phyloP scores from a whole-genome alignment of 2,888 invertebrate species.

The Salticus scenicus region DNA sequence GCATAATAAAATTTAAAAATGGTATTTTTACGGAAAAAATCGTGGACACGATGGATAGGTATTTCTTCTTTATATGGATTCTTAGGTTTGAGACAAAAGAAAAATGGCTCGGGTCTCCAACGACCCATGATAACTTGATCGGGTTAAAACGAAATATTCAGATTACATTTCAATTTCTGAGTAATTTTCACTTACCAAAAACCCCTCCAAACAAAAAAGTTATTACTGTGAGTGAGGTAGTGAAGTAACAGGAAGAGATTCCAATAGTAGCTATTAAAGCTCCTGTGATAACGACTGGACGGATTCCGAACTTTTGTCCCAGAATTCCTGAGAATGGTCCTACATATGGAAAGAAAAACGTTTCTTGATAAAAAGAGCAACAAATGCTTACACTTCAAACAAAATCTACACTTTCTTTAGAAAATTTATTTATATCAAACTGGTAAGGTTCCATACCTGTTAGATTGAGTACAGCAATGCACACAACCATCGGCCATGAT shows the following conservation, averaged over 20 bases:
- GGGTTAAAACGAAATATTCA: no score
- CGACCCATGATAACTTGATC: no score
- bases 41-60: no score
- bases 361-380: no score
- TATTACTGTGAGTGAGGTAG: slow-evolving; percentile 57
- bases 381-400: no score
- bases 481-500: slow-evolving; percentile 69
- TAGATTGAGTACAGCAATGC: slow-evolving; percentile 46
- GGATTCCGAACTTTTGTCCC: slow-evolving; percentile 40
- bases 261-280: slow-evolving; percentile 60
- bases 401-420: no score
- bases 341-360: background rate
- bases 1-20: no score
- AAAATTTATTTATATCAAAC: background rate
- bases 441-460: slow-evolving; percentile 42
- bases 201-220: slow-evolving; percentile 68
- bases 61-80: no score
- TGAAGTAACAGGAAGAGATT: slow-evolving; percentile 66
- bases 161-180: no score
- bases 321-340: slow-evolving; percentile 71
- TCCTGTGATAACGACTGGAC: slow-evolving; percentile 64
- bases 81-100: no score
- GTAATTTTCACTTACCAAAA: slow-evolving; percentile 67
- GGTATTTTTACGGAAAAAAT: no score
- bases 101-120: no score